phyloP scores from a whole-genome alignment of 2,797 vertebrate species.

The Coccyzus lansbergi region DNA sequence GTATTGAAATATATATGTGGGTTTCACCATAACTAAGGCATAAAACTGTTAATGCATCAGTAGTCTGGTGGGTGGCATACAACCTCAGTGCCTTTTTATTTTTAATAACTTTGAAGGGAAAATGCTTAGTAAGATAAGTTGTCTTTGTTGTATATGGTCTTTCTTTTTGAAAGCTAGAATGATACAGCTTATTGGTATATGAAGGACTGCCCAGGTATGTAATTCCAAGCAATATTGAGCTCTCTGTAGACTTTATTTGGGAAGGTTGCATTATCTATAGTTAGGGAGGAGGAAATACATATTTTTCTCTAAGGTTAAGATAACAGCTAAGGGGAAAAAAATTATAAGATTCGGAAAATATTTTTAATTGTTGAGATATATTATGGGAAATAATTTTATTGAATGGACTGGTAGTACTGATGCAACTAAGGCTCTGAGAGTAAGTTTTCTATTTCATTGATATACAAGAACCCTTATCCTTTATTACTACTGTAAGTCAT shows the following conservation, averaged over 20 bases:
- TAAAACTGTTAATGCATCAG: background rate
- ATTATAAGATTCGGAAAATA: background rate
- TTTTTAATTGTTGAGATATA: background rate
- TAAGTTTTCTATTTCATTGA: background rate
- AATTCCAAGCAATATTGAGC: background rate
- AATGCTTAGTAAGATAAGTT: background rate
- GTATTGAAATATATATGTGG: background rate
- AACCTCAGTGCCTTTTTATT: background rate
- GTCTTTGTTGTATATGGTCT: background rate
- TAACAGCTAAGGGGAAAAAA: background rate
- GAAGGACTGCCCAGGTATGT: background rate
- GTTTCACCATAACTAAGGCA: background rate
- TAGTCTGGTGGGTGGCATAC: background rate
- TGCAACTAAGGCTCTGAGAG: background rate
- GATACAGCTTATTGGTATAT: fast-evolving
- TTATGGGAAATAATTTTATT: background rate
- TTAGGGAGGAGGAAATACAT: background rate
- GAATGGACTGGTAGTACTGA: background rate
- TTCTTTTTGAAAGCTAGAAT: background rate
- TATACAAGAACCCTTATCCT: background rate
- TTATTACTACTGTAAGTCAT: background rate
- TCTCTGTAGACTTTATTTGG: background rate
- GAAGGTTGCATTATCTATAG: background rate
- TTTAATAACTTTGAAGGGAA: background rate
- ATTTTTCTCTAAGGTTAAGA: background rate